These are phyloP conservation scores for Mantis religiosa DNA, from an alignment of 2,888 invertebrate species.

Conservation along the genomic window DNA sequence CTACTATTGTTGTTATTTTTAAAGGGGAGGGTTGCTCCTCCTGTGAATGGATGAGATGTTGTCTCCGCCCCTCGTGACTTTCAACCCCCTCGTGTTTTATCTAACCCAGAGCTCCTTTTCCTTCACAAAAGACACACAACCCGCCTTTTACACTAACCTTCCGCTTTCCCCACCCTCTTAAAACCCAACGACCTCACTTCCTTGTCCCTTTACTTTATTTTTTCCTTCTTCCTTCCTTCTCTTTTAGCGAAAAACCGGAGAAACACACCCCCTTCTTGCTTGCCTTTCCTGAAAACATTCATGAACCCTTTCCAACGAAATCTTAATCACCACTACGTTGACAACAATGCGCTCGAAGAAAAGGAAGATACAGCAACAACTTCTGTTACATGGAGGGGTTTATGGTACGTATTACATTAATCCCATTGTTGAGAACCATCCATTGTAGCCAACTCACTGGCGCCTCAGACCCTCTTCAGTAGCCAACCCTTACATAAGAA, in stretches of 20 bases:
- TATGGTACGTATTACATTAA: neutral
- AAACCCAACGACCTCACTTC: conserved; percentile 16
- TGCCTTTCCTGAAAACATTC: neutral
- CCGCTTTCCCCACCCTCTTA: conserved; percentile 1
- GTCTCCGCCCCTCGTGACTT: neutral
- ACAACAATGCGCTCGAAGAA: conserved; percentile 18
- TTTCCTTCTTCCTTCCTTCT: neutral
- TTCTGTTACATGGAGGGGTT: neutral
- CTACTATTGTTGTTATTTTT: neutral
- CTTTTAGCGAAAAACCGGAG: neutral
- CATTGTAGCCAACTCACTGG: neutral
- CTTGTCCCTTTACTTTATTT: conserved; percentile 8
- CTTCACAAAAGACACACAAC: conserved; percentile 11
- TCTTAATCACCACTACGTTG: conserved; percentile 18
- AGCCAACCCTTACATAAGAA: neutral
- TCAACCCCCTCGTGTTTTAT: conserved; percentile 6
- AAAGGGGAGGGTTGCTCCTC: neutral
- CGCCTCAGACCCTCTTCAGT: neutral
- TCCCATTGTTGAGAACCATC: conserved; percentile 10
- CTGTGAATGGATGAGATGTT: neutral
- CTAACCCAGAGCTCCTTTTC: conserved; percentile 1
- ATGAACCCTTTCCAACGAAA: neutral
- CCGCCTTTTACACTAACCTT: neutral
- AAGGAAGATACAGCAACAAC: conserved; percentile 13
- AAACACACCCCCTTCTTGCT: neutral